Evolutionary conservation across 2,797 vertebrate species (phyloP), one percentile per base, ranked within the genome.

Genomic region (Melanotaenia maccullochi): DNA sequence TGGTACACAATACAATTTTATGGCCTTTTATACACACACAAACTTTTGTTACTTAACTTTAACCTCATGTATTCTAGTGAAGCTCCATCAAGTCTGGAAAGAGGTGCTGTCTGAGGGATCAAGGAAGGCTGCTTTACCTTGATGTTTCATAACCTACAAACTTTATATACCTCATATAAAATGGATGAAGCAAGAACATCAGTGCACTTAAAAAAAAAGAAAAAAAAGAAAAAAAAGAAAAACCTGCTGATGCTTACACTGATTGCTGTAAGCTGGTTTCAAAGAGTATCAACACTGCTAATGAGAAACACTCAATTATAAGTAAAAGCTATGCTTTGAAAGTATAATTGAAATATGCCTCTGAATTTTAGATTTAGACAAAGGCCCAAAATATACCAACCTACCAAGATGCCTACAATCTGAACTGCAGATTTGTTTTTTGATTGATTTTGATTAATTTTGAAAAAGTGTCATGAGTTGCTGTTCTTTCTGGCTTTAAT

Each of bases 161-260:
- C 51, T 1, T 70, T 28, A 62, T 55, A 44, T 44, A 44, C 36
- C 68, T 70, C 49, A 70, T 22, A 42, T 36, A 61, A 70, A 42
- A 44, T 55, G 52, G 30, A 61, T 55, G 59, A 70, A 61, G 9
- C 12, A 16, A 49, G 28, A n/a, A 9, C 24, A 33, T 6, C 18
- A 30, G 47, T 30, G 13, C 44, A 30, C 44, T 61, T 66, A 13
- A 38, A 38, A 38, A 38, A 25, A n/a, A n/a, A n/a, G 1, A 38
- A 38, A 36, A 38, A 25, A 25, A 49, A 28, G 3, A 28, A 28
- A 28, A 28, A 28, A 38, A 42, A 40, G 18, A 60, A 61, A 40
- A 16, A 61, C 60, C 60, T 61, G 60, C 38, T 42, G 60, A 54
- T 54, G 51, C 24, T 13, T 54, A 25, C 24, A 16, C 51, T 16